Percentiles rank a stretch among this genome's conserved stretches.
phyloP scores from a whole-genome alignment of 2,797 vertebrate species.

The Hippoglossus hippoglossus region DNA sequence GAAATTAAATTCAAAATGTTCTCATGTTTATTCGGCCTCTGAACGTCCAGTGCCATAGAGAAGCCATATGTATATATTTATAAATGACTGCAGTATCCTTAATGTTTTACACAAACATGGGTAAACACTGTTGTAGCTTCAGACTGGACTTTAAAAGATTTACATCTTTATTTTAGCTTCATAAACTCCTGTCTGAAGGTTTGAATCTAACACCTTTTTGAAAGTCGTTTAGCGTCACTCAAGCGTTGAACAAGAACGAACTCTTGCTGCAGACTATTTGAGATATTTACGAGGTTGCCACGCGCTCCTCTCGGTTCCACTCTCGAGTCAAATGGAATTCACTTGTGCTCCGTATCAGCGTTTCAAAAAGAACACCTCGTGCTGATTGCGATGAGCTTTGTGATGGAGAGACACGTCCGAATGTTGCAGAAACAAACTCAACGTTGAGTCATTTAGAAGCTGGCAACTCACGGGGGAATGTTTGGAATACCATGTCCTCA shows the following conservation, averaged over 20 bases:
- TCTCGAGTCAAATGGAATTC: constrained; percentile 3
- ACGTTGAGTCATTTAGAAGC: constrained; percentile 23
- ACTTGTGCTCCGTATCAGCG: not conserved
- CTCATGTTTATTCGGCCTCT: too few species aligned
- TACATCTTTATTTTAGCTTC: not conserved
- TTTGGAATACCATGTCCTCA: constrained; percentile 13
- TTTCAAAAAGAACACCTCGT: not conserved
- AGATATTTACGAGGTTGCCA: not conserved
- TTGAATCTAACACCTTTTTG: too few species aligned
- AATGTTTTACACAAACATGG: too few species aligned
- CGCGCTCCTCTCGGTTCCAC: not conserved
- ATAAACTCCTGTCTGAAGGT: not conserved
- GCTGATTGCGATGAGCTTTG: constrained; percentile 8
- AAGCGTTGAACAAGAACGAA: not conserved
- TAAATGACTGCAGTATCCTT: too few species aligned
- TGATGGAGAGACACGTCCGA: constrained; percentile 9
- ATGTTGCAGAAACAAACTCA: constrained; percentile 32
- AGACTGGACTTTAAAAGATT: not conserved
- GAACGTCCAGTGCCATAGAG: too few species aligned
- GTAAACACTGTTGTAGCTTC: too few species aligned
- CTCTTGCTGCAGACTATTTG: not conserved
- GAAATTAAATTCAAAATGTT: too few species aligned
- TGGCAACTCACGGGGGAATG: constrained; percentile 3
- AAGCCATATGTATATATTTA: too few species aligned
- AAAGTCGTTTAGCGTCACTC: too few species aligned